These are phyloP conservation scores for Matsumyia berberina DNA, from an alignment of 2,888 invertebrate genomes.

Conservation along the genomic window DNA sequence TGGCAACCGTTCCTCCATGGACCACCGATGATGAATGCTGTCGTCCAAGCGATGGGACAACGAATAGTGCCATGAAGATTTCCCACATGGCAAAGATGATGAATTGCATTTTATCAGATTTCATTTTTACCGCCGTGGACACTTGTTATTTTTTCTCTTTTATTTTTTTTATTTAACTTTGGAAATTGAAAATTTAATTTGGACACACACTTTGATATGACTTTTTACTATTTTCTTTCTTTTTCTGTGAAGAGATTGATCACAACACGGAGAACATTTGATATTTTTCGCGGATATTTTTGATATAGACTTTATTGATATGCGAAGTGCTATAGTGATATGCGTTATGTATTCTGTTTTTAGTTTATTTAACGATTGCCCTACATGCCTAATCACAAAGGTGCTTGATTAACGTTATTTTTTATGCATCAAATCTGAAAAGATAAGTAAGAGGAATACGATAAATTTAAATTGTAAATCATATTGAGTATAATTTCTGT, in stretches of 20 bases:
- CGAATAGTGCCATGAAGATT: constrained; percentile 81
- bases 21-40: constrained; percentile 73
- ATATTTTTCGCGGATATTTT: constrained; percentile 6
- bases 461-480: neutral
- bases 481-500: neutral
- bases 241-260: neutral
- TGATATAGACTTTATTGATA: constrained; percentile 9
- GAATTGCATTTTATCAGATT: constrained; percentile 84
- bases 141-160: constrained; percentile 27
- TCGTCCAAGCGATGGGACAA: constrained; percentile 77
- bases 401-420: neutral
- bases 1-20: constrained; percentile 78
- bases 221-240: neutral
- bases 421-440: constrained; percentile 14
- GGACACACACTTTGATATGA: constrained; percentile 9
- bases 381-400: neutral
- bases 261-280: constrained; percentile 12
- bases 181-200: constrained; percentile 1
- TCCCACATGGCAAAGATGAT: constrained; percentile 83
- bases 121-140: constrained; percentile 79
- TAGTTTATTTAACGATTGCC: neutral
- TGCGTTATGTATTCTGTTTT: constrained; percentile 28
- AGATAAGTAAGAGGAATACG: neutral
- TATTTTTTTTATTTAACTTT: constrained; percentile 22
- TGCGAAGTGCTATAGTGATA: constrained; percentile 15